Conservation (phyloP, 2,113 vertebrate genomes). For the Campylomormyrus tamandua region DNA sequence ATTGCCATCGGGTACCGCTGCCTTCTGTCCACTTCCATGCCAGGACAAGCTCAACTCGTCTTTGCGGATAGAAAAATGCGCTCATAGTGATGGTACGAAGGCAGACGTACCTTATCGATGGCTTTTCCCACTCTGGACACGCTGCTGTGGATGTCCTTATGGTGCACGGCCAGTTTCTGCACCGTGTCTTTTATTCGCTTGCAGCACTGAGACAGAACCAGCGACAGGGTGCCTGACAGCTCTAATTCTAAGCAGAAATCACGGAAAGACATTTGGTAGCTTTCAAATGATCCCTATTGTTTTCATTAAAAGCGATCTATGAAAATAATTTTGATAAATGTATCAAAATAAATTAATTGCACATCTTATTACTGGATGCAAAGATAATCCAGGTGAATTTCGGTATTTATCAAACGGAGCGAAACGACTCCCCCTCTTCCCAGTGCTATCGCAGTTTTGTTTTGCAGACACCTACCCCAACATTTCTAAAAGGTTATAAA, state of each 20-base stretch:
- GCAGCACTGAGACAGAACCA: constrained; percentile 77
- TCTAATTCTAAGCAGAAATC: constrained; percentile 62
- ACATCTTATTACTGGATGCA: not conserved
- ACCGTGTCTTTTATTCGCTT: constrained; percentile 80
- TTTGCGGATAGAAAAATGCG: not conserved
- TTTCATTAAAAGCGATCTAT: not conserved
- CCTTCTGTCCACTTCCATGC: not conserved
- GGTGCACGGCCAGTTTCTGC: constrained; percentile 74
- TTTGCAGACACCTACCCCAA: not conserved
- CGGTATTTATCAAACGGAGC: not conserved
- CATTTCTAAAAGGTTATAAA: not conserved
- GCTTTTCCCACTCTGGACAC: constrained; percentile 78
- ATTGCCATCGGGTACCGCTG: not conserved
- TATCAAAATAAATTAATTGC: not conserved
- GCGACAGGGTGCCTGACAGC: constrained; percentile 72
- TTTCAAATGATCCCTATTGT: not conserved
- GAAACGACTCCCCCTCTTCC: not conserved
- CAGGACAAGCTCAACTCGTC: not conserved
- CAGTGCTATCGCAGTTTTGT: not conserved
- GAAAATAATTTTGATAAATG: not conserved
- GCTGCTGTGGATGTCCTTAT: constrained; percentile 80
- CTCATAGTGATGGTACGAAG: not conserved
- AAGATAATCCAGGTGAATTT: not conserved
- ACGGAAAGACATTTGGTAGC: not conserved
- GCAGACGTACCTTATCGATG: constrained; percentile 69